Percentiles rank a stretch among this genome's conserved stretches.
Conservation (phyloP, 1,140 invertebrate species). For the Drosophila pachea region DNA sequence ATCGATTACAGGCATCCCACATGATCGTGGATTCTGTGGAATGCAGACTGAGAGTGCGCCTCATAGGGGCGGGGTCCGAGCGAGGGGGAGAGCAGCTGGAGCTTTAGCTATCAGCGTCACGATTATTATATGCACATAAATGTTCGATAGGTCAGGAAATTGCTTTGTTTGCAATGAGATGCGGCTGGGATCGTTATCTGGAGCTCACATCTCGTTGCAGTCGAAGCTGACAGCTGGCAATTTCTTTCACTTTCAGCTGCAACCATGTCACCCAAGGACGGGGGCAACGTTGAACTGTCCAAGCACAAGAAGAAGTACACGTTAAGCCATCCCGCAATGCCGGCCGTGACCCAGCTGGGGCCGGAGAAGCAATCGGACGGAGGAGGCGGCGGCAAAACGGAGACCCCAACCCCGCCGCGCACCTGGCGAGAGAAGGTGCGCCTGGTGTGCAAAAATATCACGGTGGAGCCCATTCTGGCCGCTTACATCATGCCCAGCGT, state of each 20-base stretch:
- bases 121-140: background rate
- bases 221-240: background rate
- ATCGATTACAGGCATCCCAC: slow-evolving; percentile 12
- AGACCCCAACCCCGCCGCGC: background rate
- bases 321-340: slow-evolving; percentile 27
- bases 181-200: too few species aligned
- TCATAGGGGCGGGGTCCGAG: too few species aligned
- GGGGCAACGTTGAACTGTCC: slow-evolving; percentile 44
- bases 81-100: too few species aligned
- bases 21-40: slow-evolving; percentile 4
- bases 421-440: slow-evolving; percentile 80
- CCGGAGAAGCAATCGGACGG: slow-evolving; percentile 15
- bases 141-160: too few species aligned
- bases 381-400: slow-evolving; percentile 8
- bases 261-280: slow-evolving; percentile 60
- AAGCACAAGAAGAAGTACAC: slow-evolving; percentile 55
- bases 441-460: slow-evolving; percentile 84
- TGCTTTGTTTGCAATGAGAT: too few species aligned
- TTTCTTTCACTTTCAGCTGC: background rate
- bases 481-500: slow-evolving; percentile 90
- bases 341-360: background rate
- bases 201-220: background rate
- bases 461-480: slow-evolving; percentile 88
- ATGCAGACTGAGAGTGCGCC: slow-evolving; percentile 1
- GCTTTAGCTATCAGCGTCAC: background rate